Percentiles rank a stretch among this genome's conserved stretches.
Evolutionary conservation across 2,797 vertebrate genomes (phyloP).

Genomic region (Tragopan temminckii): DNA sequence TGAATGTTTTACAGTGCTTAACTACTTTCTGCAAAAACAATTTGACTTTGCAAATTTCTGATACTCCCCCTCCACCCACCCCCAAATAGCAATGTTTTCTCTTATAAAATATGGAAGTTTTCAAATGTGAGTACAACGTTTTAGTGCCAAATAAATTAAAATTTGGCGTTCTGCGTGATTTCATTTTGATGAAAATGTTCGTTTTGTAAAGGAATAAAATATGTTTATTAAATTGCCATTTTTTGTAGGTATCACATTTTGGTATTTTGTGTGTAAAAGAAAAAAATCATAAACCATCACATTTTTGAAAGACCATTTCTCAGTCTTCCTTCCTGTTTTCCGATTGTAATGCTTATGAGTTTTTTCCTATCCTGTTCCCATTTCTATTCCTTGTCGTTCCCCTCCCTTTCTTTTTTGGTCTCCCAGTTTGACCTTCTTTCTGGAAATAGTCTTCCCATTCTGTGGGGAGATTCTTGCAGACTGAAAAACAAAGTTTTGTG

Average conservation of each 20-base stretch:
- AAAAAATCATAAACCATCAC: background rate
- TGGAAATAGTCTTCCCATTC: background rate
- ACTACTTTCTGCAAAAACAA: background rate
- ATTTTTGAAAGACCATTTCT: background rate
- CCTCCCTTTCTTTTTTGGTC: background rate
- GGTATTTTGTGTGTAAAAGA: background rate
- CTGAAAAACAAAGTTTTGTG: background rate
- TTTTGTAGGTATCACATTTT: background rate
- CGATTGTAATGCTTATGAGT: background rate
- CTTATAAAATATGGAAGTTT: background rate
- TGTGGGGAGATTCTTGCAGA: background rate
- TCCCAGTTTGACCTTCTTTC: background rate
- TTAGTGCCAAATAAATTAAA: background rate
- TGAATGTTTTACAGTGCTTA: background rate
- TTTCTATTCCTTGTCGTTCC: slow-evolving; percentile 11
- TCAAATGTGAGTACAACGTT: background rate
- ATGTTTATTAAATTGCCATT: background rate
- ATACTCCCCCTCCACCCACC: background rate
- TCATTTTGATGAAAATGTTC: background rate
- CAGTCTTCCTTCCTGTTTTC: slow-evolving; percentile 39
- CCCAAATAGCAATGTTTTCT: background rate
- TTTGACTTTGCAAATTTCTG: background rate
- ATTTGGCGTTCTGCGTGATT: background rate
- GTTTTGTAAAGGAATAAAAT: background rate
- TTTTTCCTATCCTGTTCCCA: background rate